Percentiles rank a stretch among this genome's conserved stretches.
phyloP scores from a whole-genome alignment of 92 coral and sea anemone genomes.

The Porites lobata region DNA sequence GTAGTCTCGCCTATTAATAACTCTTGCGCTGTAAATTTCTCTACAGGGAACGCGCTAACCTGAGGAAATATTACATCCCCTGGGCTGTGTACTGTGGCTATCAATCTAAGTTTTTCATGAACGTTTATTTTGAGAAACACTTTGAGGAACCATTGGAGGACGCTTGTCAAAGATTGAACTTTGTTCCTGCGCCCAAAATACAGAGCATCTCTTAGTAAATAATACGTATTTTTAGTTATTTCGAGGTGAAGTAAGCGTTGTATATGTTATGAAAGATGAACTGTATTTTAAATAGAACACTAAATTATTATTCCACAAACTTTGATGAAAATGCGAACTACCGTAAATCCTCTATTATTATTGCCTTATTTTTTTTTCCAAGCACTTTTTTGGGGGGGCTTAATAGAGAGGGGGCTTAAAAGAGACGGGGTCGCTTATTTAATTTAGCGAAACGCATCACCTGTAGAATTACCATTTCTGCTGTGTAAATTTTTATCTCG shows the following conservation, averaged over 20 bases:
- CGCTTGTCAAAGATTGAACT: conserved; percentile 67
- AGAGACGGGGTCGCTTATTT: too few species aligned
- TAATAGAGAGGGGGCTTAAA: too few species aligned
- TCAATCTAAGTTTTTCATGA: conserved; percentile 82
- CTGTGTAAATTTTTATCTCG: too few species aligned
- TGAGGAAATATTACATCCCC: conserved; percentile 81
- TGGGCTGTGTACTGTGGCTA: conserved; percentile 93
- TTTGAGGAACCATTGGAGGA: conserved; percentile 86
- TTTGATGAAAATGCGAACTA: too few species aligned
- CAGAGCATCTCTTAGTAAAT: not conserved
- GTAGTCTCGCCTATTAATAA: too few species aligned
- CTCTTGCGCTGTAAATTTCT: not conserved
- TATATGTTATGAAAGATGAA: not conserved
- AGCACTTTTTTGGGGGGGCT: too few species aligned
- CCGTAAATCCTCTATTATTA: too few species aligned
- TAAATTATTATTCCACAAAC: too few species aligned
- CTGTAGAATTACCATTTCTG: too few species aligned
- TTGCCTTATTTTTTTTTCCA: too few species aligned
- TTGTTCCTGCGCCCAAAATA: conserved; percentile 73
- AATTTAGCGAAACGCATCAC: too few species aligned
- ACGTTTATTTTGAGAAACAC: conserved; percentile 87
- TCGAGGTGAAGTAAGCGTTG: not conserved
- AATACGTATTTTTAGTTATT: not conserved
- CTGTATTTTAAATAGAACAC: not conserved
- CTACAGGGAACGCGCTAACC: conserved; percentile 73